Evolutionary conservation across 2,888 invertebrate species (phyloP).

Genomic region (Agonopterix alstromeriana): DNA sequence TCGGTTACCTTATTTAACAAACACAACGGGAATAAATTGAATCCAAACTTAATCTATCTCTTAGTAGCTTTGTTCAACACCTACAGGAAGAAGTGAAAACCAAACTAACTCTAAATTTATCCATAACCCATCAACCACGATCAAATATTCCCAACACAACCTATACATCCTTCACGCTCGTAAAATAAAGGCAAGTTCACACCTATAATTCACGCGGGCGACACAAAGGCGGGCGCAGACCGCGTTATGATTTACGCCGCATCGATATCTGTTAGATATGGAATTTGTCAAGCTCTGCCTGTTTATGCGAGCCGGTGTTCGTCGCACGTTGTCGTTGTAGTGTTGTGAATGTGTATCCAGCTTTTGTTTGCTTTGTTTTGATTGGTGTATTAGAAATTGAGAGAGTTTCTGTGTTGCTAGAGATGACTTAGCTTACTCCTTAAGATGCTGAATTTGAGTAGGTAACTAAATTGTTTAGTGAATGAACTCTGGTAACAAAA

Average conservation of each 20-base stretch:
- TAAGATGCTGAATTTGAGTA: too few species aligned
- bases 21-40: too few species aligned
- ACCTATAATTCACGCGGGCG: constrained; percentile 38
- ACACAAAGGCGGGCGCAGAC: constrained; percentile 34
- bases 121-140: neutral
- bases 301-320: constrained; percentile 46
- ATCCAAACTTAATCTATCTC: too few species aligned
- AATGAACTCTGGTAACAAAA: too few species aligned
- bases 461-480: too few species aligned
- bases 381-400: too few species aligned
- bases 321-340: neutral
- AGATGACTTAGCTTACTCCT: too few species aligned
- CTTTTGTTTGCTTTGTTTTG: neutral
- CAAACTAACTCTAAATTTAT: too few species aligned
- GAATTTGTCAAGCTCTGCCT: constrained; percentile 64
- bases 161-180: constrained; percentile 21
- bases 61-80: too few species aligned
- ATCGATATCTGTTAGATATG: constrained; percentile 68
- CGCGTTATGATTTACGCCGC: constrained; percentile 53
- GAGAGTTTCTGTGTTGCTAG: too few species aligned
- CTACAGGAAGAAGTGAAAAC: too few species aligned
- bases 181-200: constrained; percentile 25
- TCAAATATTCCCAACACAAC: neutral
- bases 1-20: too few species aligned
- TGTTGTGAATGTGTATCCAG: neutral